These are phyloP conservation scores for Zosterops japonicus DNA, from an alignment of 2,113 vertebrate genomes.

Conservation along the genomic window DNA sequence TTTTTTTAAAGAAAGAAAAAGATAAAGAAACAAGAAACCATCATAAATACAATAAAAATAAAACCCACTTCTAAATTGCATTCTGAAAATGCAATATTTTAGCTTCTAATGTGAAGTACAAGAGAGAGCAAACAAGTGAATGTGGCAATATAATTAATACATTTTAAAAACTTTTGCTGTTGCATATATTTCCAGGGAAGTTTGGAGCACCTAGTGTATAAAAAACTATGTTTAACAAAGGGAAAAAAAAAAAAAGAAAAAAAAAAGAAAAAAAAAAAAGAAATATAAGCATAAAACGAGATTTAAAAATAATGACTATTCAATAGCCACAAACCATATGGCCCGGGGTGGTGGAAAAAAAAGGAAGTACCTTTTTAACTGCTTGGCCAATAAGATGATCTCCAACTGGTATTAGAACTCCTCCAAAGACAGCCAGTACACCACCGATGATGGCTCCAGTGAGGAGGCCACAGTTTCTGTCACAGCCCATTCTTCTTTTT, in stretches of 20 bases:
- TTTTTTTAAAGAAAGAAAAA: not conserved
- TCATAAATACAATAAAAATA: not conserved
- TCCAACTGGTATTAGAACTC: conserved; percentile 86
- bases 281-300: not conserved
- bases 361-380: conserved; percentile 81
- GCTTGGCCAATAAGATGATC: conserved; percentile 77
- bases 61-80: not conserved
- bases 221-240: not conserved
- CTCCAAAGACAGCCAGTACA: conserved; percentile 82
- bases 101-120: not conserved
- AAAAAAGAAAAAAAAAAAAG: no score
- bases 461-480: conserved; percentile 74
- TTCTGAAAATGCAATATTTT: not conserved
- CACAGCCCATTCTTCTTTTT: conserved; percentile 75
- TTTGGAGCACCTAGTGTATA: not conserved
- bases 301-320: not conserved
- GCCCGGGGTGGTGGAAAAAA: no score
- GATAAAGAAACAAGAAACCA: not conserved
- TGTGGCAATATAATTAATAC: not conserved
- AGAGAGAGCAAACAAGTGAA: not conserved
- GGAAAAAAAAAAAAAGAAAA: not conserved
- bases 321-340: not conserved
- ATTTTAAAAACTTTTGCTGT: not conserved
- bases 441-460: conserved; percentile 79
- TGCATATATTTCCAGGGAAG: not conserved